Evolutionary conservation across 2,113 vertebrate genomes (phyloP), one percentile per base, ranked within the genome.

Genomic region (Tyrannus savana): DNA sequence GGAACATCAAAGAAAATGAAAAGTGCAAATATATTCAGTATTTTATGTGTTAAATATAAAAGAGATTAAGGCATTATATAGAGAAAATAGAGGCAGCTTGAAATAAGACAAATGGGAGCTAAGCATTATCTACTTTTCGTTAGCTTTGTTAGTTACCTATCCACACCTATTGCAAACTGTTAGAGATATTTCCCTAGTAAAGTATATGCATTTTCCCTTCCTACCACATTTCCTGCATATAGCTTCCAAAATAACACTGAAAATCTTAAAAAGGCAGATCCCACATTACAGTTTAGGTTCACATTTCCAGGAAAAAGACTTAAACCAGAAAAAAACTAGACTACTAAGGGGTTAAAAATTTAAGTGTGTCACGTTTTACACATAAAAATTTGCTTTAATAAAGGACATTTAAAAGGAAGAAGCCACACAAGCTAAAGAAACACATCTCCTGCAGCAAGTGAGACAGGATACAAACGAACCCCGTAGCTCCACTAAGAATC

Each of bases 381-480:
- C 55, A 84, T 4, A 84, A 84, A 89, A 76, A 92, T 94, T 92
- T 63, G 41, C 94, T 95, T 77, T 81, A 93, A 93, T 91, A 68
- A 86, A 87, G 49, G 75, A 69, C 47, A 59, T 55, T 52, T 60
- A 59, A 78, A 95, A 91, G 50, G 42, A 95, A 95, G 95, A 90
- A 95, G 73, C 49, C 56, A 78, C 63, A 89, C 84, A 87, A 76
- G 46, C 77, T 92, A 63, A 88, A 95, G 52, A 94, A 94, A 84
- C 82, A 90, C 91, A 95, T 75, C 83, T 92, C 93, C 72, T 44
- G 60, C 95, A 95, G 97, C 74, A 89, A 96, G 79, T 76, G 86
- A 93, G 73, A 71, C 84, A 93, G 90, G 67, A 94, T 19, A 52
- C 82, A 93, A 75, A 95, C 3, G 16, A 95, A 89, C 82, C 90